Conservation (phyloP, 2,113 vertebrate species). For the Sander lucioperca region DNA sequence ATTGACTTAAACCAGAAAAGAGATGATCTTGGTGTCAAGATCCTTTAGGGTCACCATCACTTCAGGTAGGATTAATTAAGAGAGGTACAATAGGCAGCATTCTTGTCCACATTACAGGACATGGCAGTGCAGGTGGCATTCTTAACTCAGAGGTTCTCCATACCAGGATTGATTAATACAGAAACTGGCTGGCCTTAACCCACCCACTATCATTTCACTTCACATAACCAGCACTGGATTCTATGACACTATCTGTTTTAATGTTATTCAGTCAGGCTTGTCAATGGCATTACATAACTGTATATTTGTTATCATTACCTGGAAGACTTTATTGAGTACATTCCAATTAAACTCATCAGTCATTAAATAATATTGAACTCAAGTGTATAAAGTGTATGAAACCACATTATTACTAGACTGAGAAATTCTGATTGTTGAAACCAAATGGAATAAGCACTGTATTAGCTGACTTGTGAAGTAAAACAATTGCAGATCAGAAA, state of each 20-base stretch:
- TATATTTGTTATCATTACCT: background rate
- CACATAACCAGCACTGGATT: slow-evolving; percentile 45
- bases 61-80: slow-evolving; percentile 36
- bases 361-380: background rate
- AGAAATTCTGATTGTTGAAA: background rate
- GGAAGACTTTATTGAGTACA: background rate
- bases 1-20: slow-evolving; percentile 40
- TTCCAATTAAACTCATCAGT: background rate
- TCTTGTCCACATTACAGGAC: slow-evolving; percentile 64
- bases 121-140: slow-evolving; percentile 74
- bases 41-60: slow-evolving; percentile 43
- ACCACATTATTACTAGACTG: background rate
- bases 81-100: slow-evolving; percentile 71
- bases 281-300: background rate
- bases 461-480: slow-evolving; percentile 59
- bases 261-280: background rate
- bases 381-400: slow-evolving; percentile 8
- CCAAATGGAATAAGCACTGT: background rate
- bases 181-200: slow-evolving; percentile 22
- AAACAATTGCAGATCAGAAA: slow-evolving; percentile 41
- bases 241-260: background rate
- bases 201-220: slow-evolving; percentile 52
- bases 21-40: slow-evolving; percentile 16
- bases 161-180: slow-evolving; percentile 59
- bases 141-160: slow-evolving; percentile 64